phyloP scores from a whole-genome alignment of 2,113 vertebrate species.

The Spilogale gracilis region DNA sequence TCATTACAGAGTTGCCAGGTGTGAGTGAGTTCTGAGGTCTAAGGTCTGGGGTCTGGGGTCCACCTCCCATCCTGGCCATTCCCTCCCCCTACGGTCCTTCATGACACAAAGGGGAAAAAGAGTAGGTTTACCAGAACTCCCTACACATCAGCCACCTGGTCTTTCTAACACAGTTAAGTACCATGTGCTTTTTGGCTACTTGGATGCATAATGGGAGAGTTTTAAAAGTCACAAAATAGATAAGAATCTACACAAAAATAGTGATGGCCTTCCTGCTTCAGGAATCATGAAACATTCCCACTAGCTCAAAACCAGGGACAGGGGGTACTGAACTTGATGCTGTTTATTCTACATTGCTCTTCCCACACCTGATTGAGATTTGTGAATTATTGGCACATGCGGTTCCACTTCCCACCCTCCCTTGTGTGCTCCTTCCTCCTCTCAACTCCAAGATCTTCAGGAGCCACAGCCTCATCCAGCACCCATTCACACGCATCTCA shows the following conservation, averaged over 20 bases:
- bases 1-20: conserved; percentile 87
- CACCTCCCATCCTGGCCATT: conserved; percentile 79
- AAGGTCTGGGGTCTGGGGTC: conserved; percentile 79
- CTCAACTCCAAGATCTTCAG: neutral
- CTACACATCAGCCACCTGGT: conserved; percentile 69
- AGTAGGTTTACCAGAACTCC: conserved; percentile 80
- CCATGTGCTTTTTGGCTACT: neutral
- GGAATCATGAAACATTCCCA: neutral
- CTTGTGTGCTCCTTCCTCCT: neutral
- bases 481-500: accelerated
- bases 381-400: no score
- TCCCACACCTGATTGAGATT: accelerated
- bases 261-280: neutral
- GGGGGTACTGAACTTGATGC: accelerated
- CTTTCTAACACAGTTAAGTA: neutral
- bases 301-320: neutral
- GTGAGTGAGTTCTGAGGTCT: conserved; percentile 85
- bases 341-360: neutral
- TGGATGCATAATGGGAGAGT: conserved; percentile 47
- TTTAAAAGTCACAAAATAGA: conserved; percentile 67
- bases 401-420: neutral
- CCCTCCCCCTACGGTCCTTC: conserved; percentile 71
- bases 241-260: neutral
- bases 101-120: conserved; percentile 75
- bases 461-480: neutral